Evolutionary conservation across 2,888 invertebrate genomes (phyloP).

Genomic region (Troglohyphantes excavatus): DNA sequence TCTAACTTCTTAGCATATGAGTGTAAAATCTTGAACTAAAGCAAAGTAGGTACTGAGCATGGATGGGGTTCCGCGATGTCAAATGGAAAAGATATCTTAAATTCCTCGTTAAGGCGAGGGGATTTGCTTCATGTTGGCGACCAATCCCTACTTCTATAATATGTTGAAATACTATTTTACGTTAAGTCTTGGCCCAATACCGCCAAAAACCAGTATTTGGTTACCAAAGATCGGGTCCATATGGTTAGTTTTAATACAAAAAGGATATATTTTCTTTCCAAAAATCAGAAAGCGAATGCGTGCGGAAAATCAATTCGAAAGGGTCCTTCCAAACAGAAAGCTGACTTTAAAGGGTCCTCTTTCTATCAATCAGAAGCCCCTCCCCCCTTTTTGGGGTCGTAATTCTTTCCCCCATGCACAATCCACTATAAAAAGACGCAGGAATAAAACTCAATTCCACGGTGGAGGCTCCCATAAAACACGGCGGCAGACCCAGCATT

Average conservation of each 20-base stretch:
- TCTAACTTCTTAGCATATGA: no score
- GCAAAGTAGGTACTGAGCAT: no score
- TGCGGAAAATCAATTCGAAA: conserved; percentile 30
- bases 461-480: conserved; percentile 53
- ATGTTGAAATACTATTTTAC: no score
- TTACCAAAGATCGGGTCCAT: no score
- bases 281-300: background rate
- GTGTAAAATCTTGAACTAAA: no score
- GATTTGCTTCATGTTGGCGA: no score
- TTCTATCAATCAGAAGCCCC: conserved; percentile 55
- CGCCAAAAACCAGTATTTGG: no score
- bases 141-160: no score
- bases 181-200: no score
- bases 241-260: background rate
- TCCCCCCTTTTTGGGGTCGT: conserved; percentile 37
- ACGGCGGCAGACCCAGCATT: conserved; percentile 48
- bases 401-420: conserved; percentile 39
- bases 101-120: no score
- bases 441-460: conserved; percentile 52
- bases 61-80: no score
- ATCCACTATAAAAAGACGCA: conserved; percentile 7
- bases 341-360: conserved; percentile 40
- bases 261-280: background rate
- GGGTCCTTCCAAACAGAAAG: conserved; percentile 24
- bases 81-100: no score